A percentile compares a stretch with the other conserved stretches of the same genome.
These are phyloP conservation scores for Hozukius guyotensis DNA, from an alignment of 2,797 vertebrate genomes.

Conservation along the genomic window DNA sequence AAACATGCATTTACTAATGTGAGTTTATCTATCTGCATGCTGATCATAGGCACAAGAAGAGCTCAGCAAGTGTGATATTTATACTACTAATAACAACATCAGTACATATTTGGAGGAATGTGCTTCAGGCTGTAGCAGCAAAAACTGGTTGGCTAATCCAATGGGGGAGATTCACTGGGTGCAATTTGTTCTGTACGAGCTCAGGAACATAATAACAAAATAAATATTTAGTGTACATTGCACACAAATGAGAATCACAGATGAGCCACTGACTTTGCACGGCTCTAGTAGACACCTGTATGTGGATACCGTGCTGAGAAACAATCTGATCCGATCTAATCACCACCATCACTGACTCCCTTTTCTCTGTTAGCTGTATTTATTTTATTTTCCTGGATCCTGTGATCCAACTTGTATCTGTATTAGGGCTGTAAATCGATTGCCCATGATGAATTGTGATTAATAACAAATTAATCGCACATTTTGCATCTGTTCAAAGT, in stretches of 20 bases:
- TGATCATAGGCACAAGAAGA: background rate
- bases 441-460: no score
- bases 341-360: background rate
- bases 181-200: background rate
- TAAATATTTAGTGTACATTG: background rate
- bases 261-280: background rate
- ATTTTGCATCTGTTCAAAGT: no score
- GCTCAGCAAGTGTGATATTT: background rate
- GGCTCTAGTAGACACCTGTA: background rate
- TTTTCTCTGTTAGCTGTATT: background rate
- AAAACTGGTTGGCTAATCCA: background rate
- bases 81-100: background rate
- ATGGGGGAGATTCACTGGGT: background rate
- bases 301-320: background rate
- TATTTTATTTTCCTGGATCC: background rate
- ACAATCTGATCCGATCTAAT: background rate
- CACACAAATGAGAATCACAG: background rate
- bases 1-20: background rate
- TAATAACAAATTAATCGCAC: rapidly evolving
- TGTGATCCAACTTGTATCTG: background rate
- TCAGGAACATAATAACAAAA: background rate
- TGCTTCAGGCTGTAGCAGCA: background rate
- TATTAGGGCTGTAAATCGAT: background rate
- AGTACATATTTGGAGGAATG: background rate
- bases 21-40: background rate